Base-by-base conservation (phyloP, 2,797 vertebrate genomes). In the Cryptoprocta ferox region DNA sequence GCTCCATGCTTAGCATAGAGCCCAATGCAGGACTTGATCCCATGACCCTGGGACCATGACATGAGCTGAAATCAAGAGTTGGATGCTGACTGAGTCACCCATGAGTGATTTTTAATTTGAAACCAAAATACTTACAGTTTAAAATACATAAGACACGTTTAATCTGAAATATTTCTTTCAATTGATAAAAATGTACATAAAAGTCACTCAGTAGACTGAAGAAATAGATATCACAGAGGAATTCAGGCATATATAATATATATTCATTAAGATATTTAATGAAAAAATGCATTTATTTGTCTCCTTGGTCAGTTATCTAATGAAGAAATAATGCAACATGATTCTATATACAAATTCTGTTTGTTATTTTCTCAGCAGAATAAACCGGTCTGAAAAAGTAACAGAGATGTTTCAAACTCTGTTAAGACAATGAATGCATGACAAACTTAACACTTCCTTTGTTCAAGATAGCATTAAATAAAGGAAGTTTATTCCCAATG, bases 401-500 rank as follows among this genome's bases (percentile, higher is more conserved):
- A 59, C 50, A 93, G 88, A 91, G 42, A 76, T 37, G 32, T 88
- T 92, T 93, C 24, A 81, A 56, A 56, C 87, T 42, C 18, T 37
- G 8, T 70, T 75, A 87, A 37, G 21, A 84, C 19, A 90, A 95
- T 82, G 13, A 56, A 75, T 37, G 24, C 15, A 86, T 30, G 32
- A 96, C 75, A 75, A 92, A 80, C 91, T 97, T 96, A 96, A 53
- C 37, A 97, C 14, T 63, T 56, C 19, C 32, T 45, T 66, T 93
- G 85, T 97, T 91, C 48, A 88, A 63, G 94, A 97, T 35, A 32
- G 8, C 24, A 84, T 97, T 95, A 94, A 96, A 95, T 91, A 94
- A 86, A 97, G 89, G 45, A 86, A 48, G 82, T 98, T 95, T 98
- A 56, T 70, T 92, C 71, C 92, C 83, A 98, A 91, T 97, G 97